Conservation (phyloP, 2,888 invertebrate species). For the Tinea semifulvella region DNA sequence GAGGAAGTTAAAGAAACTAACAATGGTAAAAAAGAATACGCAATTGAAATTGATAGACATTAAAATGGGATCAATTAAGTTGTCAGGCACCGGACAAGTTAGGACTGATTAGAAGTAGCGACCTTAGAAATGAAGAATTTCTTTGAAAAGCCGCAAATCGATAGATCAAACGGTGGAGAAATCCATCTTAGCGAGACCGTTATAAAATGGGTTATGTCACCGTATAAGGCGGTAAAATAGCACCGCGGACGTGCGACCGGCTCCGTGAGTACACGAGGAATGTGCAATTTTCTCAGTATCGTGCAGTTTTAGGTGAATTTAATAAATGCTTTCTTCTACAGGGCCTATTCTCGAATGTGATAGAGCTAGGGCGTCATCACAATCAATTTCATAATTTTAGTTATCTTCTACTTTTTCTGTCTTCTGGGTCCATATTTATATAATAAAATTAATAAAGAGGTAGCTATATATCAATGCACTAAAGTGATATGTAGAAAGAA, state of each 20-base stretch:
- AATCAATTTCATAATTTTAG: too few relatives aligned
- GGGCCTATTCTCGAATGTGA: too few relatives aligned
- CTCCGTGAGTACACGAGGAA: constrained; percentile 20
- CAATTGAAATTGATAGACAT: constrained; percentile 1
- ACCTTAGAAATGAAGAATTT: constrained; percentile 13
- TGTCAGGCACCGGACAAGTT: constrained; percentile 12
- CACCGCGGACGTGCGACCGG: constrained; percentile 30
- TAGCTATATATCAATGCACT: too few relatives aligned
- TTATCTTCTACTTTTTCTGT: too few relatives aligned
- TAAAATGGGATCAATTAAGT: constrained; percentile 15
- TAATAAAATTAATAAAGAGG: too few relatives aligned
- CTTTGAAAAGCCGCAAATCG: constrained; percentile 23
- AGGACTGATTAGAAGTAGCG: constrained; percentile 10
- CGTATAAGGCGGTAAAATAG: constrained; percentile 33
- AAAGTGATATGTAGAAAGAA: too few relatives aligned
- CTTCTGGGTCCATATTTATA: too few relatives aligned
- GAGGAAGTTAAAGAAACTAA: constrained; percentile 8
- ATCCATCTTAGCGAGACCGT: constrained; percentile 37
- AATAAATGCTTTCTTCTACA: constrained; percentile 22
- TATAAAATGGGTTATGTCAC: constrained; percentile 50
- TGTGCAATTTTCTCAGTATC: constrained; percentile 30
- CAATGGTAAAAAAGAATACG: neutral
- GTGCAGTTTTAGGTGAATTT: constrained; percentile 27
- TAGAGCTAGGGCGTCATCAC: too few relatives aligned
- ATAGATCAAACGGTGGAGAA: constrained; percentile 28